Conservation (phyloP, 2,797 vertebrate species). For the Otolemur crassicaudatus region DNA sequence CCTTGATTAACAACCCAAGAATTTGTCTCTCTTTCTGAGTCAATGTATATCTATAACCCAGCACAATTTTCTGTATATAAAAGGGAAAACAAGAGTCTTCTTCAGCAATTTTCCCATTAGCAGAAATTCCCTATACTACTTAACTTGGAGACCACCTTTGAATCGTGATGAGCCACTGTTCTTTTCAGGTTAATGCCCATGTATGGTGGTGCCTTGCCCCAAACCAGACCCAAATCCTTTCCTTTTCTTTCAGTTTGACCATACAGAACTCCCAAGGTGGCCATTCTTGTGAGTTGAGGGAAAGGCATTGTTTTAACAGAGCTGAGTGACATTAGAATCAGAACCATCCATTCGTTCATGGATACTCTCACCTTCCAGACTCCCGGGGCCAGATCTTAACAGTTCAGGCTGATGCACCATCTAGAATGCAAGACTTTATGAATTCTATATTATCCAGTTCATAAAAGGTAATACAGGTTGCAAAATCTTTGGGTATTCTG, state of each 20-base stretch:
- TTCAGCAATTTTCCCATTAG: too few relatives aligned
- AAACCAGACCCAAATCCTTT: neutral
- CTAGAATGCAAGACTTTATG: neutral
- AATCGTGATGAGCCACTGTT: neutral
- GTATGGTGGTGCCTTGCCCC: neutral
- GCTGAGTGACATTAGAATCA: too few relatives aligned
- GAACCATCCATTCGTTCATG: neutral
- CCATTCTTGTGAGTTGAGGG: neutral
- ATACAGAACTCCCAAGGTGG: neutral
- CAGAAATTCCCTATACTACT: neutral
- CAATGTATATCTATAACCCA: neutral
- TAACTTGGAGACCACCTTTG: neutral
- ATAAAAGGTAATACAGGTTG: neutral
- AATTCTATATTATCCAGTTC: neutral
- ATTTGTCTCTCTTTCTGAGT: too few relatives aligned
- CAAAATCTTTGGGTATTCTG: neutral
- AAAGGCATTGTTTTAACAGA: neutral
- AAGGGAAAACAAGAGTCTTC: neutral
- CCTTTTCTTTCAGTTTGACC: neutral
- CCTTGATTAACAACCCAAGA: neutral
- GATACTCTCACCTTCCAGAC: neutral
- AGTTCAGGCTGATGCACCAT: too few relatives aligned
- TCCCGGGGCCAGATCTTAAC: too few relatives aligned
- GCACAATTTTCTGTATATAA: too few relatives aligned
- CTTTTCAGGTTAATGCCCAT: neutral